A percentile compares a stretch with the other conserved stretches of the same genome.
Conservation (phyloP, 2,888 invertebrate genomes). For the Microchrysa polita region DNA sequence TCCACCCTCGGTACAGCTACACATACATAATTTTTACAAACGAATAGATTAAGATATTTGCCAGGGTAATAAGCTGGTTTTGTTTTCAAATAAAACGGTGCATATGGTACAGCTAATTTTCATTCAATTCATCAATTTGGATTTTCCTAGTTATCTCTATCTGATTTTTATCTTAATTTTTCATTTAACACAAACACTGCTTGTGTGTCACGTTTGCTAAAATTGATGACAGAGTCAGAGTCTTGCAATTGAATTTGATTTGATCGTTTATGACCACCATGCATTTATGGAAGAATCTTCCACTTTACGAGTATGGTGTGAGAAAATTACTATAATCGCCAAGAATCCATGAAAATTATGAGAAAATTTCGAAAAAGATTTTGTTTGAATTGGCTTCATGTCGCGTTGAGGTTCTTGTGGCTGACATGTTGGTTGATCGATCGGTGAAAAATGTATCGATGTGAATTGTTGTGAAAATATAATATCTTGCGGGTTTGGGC, state of each 20-base stretch:
- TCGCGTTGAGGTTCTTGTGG: slow-evolving; percentile 17
- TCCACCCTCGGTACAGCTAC: slow-evolving; percentile 7
- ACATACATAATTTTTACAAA: too few species aligned
- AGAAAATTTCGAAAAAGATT: not conserved
- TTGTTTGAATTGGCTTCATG: slow-evolving; percentile 10
- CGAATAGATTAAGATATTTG: slow-evolving; percentile 31
- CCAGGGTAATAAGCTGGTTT: slow-evolving; percentile 31
- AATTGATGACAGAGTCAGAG: slow-evolving; percentile 43
- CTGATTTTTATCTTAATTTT: slow-evolving; percentile 49
- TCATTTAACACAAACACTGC: slow-evolving; percentile 29
- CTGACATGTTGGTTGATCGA: slow-evolving; percentile 35
- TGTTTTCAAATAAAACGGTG: slow-evolving; percentile 44
- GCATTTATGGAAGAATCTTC: not conserved
- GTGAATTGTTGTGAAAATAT: too few species aligned
- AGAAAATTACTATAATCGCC: slow-evolving; percentile 12
- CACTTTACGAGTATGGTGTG: slow-evolving; percentile 28
- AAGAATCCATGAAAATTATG: slow-evolving; percentile 7
- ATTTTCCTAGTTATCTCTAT: not conserved
- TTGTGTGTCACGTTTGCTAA: not conserved
- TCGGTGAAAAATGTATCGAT: not conserved
- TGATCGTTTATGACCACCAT: too few species aligned
- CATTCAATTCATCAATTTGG: slow-evolving; percentile 38
- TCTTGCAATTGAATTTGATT: not conserved
- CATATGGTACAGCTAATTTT: slow-evolving; percentile 48
- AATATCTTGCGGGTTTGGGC: too few species aligned